Percentiles rank a stretch among this genome's conserved stretches.
Conservation (phyloP, 2,888 invertebrate genomes). For the Aleiodes testaceus region DNA sequence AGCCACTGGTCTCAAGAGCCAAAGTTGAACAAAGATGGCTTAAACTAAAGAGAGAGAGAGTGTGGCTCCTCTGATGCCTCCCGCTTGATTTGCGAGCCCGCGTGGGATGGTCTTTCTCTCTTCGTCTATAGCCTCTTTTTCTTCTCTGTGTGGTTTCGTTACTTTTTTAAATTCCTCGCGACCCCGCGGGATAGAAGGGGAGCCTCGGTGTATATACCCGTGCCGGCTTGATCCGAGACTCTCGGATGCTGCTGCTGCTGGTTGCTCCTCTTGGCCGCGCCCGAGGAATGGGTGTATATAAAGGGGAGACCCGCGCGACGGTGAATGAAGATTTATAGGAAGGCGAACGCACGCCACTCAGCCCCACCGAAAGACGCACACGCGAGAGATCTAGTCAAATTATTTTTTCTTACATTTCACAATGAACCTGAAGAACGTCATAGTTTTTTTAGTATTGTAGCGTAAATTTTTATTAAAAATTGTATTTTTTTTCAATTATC, state of each 20-base stretch:
- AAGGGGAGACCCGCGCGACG: slow-evolving; percentile 38
- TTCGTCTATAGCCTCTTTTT: slow-evolving; percentile 34
- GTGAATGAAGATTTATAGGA: slow-evolving; percentile 67
- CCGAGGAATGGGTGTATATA: slow-evolving; percentile 25
- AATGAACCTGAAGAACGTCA: not conserved
- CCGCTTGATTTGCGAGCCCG: slow-evolving; percentile 60
- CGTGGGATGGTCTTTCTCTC: slow-evolving; percentile 30
- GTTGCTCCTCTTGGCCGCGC: slow-evolving; percentile 21
- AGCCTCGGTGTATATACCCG: slow-evolving; percentile 25
- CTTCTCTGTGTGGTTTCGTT: slow-evolving; percentile 50
- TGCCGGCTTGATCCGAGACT: slow-evolving; percentile 5
- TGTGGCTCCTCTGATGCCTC: slow-evolving; percentile 40
- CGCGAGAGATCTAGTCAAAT: slow-evolving; percentile 28
- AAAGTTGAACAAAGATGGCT: slow-evolving; percentile 17
- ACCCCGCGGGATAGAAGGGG: slow-evolving; percentile 46
- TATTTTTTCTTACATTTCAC: not conserved
- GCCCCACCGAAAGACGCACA: slow-evolving; percentile 44
- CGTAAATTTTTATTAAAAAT: too few relatives aligned
- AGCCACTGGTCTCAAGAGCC: slow-evolving; percentile 52
- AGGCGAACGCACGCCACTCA: slow-evolving; percentile 58
- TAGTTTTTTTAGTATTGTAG: not conserved
- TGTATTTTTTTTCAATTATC: too few relatives aligned
- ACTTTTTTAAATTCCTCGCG: slow-evolving; percentile 59
- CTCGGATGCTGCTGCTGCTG: not conserved
- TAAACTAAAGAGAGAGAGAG: slow-evolving; percentile 22